A percentile compares a stretch with the other conserved stretches of the same genome.
Conservation (phyloP, 2,888 invertebrate genomes). For the Hirudinaria manillensis region DNA sequence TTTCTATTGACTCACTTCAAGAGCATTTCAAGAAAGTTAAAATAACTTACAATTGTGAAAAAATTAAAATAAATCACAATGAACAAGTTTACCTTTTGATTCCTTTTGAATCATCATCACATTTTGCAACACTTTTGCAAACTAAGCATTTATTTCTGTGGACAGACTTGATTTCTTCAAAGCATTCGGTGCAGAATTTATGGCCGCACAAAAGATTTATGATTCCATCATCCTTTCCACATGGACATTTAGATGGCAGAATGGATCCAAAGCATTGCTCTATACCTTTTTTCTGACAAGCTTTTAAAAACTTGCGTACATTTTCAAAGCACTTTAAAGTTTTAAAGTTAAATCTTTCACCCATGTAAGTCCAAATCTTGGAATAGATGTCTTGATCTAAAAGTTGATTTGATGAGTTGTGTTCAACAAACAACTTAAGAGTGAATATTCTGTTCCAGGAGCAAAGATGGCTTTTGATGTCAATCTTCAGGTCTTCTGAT, state of each 20-base stretch:
- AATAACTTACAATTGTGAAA: neutral
- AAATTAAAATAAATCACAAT: neutral
- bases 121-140: conserved; percentile 42
- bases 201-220: conserved; percentile 1
- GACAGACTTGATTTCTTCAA: neutral
- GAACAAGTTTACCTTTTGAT: conserved; percentile 20
- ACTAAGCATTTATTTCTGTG: conserved; percentile 31
- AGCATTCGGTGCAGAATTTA: neutral
- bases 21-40: neutral
- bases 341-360: conserved; percentile 42
- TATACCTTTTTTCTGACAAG: conserved; percentile 42
- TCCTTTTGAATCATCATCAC: no score
- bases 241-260: neutral
- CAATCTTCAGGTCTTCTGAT: no score
- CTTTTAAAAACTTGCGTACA: conserved; percentile 44
- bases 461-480: conserved; percentile 35
- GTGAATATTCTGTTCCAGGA: conserved; percentile 44
- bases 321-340: conserved; percentile 39
- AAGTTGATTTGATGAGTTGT: conserved; percentile 41
- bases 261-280: conserved; percentile 27
- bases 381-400: conserved; percentile 23
- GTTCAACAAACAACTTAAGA: conserved; percentile 46
- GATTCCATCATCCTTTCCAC: neutral
- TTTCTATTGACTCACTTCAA: conserved; percentile 32
- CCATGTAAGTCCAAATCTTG: conserved; percentile 33